Evolutionary conservation across 2,888 invertebrate genomes (phyloP).

Genomic region (Resseliella maxima): DNA sequence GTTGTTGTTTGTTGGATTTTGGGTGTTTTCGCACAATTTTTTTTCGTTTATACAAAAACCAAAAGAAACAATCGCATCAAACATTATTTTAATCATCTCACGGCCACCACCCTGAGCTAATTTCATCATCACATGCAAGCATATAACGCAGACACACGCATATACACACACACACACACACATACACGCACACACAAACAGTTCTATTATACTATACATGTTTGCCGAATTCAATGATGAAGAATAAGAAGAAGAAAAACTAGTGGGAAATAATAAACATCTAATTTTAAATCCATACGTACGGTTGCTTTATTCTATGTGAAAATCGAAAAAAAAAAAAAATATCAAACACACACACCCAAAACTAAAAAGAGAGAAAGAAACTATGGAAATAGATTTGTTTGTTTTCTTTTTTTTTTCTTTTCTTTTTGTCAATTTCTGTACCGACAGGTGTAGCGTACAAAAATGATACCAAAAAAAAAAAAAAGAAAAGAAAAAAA

Average conservation of each 20-base stretch:
- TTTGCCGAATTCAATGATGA: slow-evolving; percentile 44
- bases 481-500: no score
- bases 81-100: slow-evolving; percentile 51
- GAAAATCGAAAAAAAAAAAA: neutral
- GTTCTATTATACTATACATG: neutral
- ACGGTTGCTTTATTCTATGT: neutral
- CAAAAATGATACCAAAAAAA: neutral
- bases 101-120: slow-evolving; percentile 43
- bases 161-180: neutral
- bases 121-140: slow-evolving; percentile 49
- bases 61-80: slow-evolving; percentile 5
- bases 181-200: neutral
- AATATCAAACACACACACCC: no score
- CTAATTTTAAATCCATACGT: neutral
- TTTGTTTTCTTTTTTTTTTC: no score
- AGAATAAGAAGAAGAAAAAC: neutral
- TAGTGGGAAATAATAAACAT: slow-evolving; percentile 21
- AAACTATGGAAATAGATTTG: neutral
- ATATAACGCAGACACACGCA: slow-evolving; percentile 37
- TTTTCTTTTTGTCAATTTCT: no score
- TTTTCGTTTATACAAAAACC: neutral
- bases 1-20: neutral
- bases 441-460: slow-evolving; percentile 11
- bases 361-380: neutral
- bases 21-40: neutral